Base-by-base conservation (phyloP, 2,113 vertebrate species). In the Gavia stellata region DNA sequence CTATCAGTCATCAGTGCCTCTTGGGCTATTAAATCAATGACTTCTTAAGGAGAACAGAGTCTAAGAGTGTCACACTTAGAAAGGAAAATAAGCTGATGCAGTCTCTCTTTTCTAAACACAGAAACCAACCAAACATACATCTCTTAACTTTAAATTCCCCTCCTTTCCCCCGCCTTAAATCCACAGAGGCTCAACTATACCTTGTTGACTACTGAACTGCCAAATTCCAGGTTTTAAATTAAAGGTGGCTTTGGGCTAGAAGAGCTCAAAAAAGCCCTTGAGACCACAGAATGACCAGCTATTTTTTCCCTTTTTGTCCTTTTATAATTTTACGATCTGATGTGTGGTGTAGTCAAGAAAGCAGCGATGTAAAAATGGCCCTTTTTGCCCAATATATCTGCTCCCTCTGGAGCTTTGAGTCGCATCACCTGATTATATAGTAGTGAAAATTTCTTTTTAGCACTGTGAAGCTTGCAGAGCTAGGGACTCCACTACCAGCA, bases 151-250 rank as follows among this genome's bases (percentile, higher is more conserved):
- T 38, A 91, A 94, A 96, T 49, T 66, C 72, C 38, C 26, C 45
- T 78, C 47, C 50, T 68, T 92, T 77, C 26, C 65, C 42, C 67
- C 0, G 1, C 71, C 75, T 86, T 92, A 81, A 94, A 93, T 93
- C 58, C 81, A 97, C 90, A 91, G 73, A 58, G 55, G 79, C 53
- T 90, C 80, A 85, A 91, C 88, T 74, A 88, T 90, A 90, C 71
- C 49, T 94, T 93, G 70, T 65, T 93, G 83, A 92, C 73, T 81
- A 85, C 86, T 56, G 59, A 9, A 10, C 49, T 91, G 94, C 62
- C 92, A 96, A 79, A 82, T 80, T 74, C 80, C 55, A 94, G 73
- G 84, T 92, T 96, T 90, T 65, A 97, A 95, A 94, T 92, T 86
- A 94, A 95, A 96, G 71, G 61, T 94, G 88, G 11, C 81, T 93